Evolutionary conservation across 2,113 vertebrate species (phyloP), one percentile per base, ranked within the genome.

Genomic region (Zosterops hypoxanthus): DNA sequence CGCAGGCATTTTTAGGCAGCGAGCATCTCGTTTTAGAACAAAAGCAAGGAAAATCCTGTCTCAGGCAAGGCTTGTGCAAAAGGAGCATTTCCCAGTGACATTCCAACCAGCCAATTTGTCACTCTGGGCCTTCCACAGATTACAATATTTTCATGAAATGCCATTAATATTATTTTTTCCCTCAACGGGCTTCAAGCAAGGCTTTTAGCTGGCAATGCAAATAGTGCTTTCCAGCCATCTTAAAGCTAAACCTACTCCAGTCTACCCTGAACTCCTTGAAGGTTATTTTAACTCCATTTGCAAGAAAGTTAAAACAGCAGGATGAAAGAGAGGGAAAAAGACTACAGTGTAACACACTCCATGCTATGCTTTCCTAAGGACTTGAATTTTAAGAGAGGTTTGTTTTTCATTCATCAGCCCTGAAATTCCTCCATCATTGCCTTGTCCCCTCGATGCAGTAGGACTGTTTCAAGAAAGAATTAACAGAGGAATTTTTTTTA

Each of bases 11-110:
- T 78, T 84, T 75, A 92, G 90, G 71, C 95, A 86, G 94, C 90
- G 17, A 65, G 83, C 73, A 63, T 82, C 57, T 93, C 24, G 5
- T 10, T 92, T 94, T 84, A 92, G 93, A 96, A 90, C 92, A 96
- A 95, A 94, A 96, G 94, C 94, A 92, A 94, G 94, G 91, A 47
- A 94, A 94, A 90, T 28, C 86, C 90, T 88, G 76, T 86, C 87
- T 94, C 85, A 63, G 70, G 82, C 82, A 92, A 96, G 88, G 66
- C 79, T 69, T 29, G 52, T 87, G 92, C 72, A 80, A 71, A 86
- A 86, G 59, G 50, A 93, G 41, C 68, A 57, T 59, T 91, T 82
- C 84, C 76, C 28, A 72, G 64, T 47, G 76, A 75, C 75, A 16
- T 26, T 55, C 52, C 33, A 71, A 60, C 90, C 57, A 71, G 88